Percentiles rank a stretch among this genome's conserved stretches.
phyloP scores from a whole-genome alignment of 2,888 invertebrate species.

The Adelphocoris suturalis region DNA sequence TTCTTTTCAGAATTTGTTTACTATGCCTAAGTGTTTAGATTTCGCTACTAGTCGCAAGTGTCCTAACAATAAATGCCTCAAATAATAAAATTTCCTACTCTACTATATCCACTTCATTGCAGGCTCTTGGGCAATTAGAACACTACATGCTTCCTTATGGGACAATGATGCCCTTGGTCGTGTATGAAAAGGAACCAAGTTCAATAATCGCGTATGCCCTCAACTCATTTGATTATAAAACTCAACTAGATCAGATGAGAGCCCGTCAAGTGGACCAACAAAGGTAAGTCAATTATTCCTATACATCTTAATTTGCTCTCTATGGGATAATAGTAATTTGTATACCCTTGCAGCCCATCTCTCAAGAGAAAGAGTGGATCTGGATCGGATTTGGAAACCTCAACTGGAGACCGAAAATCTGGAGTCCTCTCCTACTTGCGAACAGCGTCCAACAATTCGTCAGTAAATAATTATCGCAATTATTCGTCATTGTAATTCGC shows the following conservation, averaged over 20 bases:
- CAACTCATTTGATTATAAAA: constrained; percentile 85
- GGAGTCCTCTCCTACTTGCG: constrained; percentile 72
- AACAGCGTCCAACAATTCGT: constrained; percentile 71
- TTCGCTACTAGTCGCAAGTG: too few species aligned
- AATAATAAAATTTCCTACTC: too few species aligned
- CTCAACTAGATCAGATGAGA: constrained; percentile 67
- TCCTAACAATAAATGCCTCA: too few species aligned
- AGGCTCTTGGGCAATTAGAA: constrained; percentile 84
- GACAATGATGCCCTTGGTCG: constrained; percentile 83
- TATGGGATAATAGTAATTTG: too few species aligned
- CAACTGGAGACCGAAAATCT: constrained; percentile 27
- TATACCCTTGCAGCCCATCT: constrained; percentile 50
- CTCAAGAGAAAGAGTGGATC: constrained; percentile 56
- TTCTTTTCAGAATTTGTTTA: too few species aligned
- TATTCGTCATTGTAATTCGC: too few species aligned
- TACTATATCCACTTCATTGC: constrained; percentile 75
- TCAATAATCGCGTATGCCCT: constrained; percentile 92
- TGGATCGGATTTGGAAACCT: constrained; percentile 23
- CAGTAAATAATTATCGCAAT: background rate
- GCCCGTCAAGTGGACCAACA: constrained; percentile 58
- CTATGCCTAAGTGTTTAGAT: too few species aligned
- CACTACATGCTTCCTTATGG: constrained; percentile 85
- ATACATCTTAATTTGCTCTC: too few species aligned
- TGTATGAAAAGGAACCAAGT: constrained; percentile 89
- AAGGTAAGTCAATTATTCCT: constrained; percentile 17